Evolutionary conservation across 2,113 vertebrate genomes (phyloP).

Genomic region (mouse (Mus musculus)): DNA sequence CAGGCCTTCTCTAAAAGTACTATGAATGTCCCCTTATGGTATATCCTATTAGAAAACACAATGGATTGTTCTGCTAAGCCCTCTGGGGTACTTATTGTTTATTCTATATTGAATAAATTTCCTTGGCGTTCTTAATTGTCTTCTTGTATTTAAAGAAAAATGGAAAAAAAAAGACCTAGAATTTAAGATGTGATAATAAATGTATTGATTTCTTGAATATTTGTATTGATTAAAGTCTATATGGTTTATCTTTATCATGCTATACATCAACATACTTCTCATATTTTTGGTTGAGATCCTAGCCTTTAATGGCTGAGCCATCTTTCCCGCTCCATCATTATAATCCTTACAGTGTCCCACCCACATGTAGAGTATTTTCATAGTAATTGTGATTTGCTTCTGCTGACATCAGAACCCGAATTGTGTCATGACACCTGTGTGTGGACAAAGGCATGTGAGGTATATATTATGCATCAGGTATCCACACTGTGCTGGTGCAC

Average conservation of each 20-base stretch:
- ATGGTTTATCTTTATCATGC: background rate
- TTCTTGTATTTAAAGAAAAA: background rate
- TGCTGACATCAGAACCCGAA: background rate
- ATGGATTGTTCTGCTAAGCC: background rate
- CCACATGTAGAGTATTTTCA: background rate
- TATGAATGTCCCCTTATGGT: background rate
- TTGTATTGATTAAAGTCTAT: background rate
- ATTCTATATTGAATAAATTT: background rate
- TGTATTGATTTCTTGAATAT: constrained; percentile 6
- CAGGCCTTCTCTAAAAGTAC: background rate
- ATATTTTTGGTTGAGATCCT: too few species aligned
- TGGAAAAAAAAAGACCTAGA: background rate
- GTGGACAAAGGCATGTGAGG: background rate
- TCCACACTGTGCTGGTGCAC: background rate
- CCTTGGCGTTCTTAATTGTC: background rate
- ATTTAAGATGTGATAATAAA: background rate
- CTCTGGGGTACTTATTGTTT: constrained; percentile 3
- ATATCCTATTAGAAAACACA: background rate
- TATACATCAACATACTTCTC: background rate
- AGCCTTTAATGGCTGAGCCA: too few species aligned
- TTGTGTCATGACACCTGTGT: background rate
- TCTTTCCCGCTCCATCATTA: background rate
- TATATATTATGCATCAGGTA: background rate
- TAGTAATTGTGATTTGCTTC: background rate
- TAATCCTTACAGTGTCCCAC: background rate